Conservation (phyloP, 2,888 invertebrate species). For the Platycheirus rosarum region DNA sequence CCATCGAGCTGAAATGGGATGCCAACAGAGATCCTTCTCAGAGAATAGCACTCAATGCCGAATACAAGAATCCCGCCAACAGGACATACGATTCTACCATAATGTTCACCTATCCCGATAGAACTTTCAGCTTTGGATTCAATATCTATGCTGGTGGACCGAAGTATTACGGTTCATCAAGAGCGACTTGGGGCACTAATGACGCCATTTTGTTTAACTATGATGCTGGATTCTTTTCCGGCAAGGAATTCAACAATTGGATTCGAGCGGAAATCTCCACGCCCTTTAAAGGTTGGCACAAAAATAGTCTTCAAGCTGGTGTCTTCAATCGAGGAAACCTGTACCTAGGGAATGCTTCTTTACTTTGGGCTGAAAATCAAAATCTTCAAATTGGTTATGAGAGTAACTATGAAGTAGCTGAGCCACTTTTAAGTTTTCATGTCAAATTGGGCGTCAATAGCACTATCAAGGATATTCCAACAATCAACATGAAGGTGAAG, state of each 20-base stretch:
- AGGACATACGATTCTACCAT: slow-evolving; percentile 87
- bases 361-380: slow-evolving; percentile 86
- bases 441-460: slow-evolving; percentile 84
- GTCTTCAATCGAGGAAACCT: slow-evolving; percentile 83
- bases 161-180: slow-evolving; percentile 82
- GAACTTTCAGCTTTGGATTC: slow-evolving; percentile 88
- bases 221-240: slow-evolving; percentile 79
- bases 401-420: slow-evolving; percentile 83
- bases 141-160: slow-evolving; percentile 83
- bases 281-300: slow-evolving; percentile 85
- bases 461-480: slow-evolving; percentile 85
- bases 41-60: slow-evolving; percentile 83
- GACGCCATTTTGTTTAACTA: slow-evolving; percentile 84
- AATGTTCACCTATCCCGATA: slow-evolving; percentile 89
- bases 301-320: slow-evolving; percentile 83
- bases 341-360: slow-evolving; percentile 84
- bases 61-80: slow-evolving; percentile 85
- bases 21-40: slow-evolving; percentile 92
- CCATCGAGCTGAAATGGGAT: slow-evolving; percentile 92
- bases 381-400: slow-evolving; percentile 84
- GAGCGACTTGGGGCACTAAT: slow-evolving; percentile 88
- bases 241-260: slow-evolving; percentile 79
- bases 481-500: slow-evolving; percentile 84
- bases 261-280: slow-evolving; percentile 83
- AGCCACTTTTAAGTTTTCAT: slow-evolving; percentile 82